These are phyloP conservation scores for Triops cancriformis DNA, from an alignment of 1,140 invertebrate species.

Conservation along the genomic window DNA sequence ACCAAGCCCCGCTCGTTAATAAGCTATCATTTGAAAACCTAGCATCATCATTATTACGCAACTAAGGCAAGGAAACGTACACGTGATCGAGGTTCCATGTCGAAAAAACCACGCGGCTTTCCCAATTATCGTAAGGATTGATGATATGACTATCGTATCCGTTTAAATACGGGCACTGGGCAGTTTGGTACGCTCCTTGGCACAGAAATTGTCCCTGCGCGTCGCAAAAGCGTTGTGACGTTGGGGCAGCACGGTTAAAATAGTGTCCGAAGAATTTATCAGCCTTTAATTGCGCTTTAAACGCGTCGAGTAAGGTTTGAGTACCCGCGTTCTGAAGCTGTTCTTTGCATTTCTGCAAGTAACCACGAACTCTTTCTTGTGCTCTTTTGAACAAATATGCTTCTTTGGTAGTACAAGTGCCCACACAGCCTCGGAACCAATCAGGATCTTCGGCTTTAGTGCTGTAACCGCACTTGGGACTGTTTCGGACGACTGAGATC, in stretches of 20 bases:
- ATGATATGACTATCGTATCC: neutral
- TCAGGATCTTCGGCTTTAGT: neutral
- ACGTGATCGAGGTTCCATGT: neutral
- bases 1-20: too few relatives aligned
- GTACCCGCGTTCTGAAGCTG: neutral
- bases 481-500: neutral
- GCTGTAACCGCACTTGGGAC: neutral
- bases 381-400: conserved; percentile 1
- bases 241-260: neutral
- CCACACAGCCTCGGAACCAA: neutral
- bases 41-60: neutral
- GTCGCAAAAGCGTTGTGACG: neutral
- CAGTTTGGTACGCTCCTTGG: neutral
- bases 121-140: neutral
- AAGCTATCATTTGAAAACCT: neutral
- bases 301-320: neutral
- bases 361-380: neutral
- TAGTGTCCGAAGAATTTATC: neutral
- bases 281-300: neutral
- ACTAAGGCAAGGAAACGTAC: neutral
- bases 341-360: neutral
- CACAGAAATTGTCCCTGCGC: neutral
- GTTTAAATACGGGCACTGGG: neutral
- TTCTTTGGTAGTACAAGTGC: neutral
- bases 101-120: neutral